A percentile compares a stretch with the other conserved stretches of the same genome.
phyloP scores from a whole-genome alignment of 2,888 invertebrate genomes.

The Apodemia duryi region DNA sequence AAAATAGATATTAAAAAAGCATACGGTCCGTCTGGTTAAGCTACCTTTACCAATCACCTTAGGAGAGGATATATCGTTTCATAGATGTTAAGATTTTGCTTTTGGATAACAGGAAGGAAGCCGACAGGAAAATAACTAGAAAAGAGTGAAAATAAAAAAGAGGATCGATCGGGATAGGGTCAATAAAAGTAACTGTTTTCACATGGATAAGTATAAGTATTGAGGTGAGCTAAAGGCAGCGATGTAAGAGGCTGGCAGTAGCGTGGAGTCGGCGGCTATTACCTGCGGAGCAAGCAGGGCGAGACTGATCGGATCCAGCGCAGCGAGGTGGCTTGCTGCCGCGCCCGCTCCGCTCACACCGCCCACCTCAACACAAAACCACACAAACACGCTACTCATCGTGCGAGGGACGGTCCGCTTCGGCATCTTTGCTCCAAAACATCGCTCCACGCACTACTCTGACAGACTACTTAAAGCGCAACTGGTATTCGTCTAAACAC shows the following conservation, averaged over 20 bases:
- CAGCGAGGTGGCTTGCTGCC: slow-evolving; percentile 77
- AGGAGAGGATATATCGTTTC: slow-evolving; percentile 35
- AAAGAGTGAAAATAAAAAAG: slow-evolving; percentile 11
- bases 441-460: slow-evolving; percentile 49
- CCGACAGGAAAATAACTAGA: background rate
- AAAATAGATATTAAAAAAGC: slow-evolving; percentile 50
- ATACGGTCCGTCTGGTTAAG: slow-evolving; percentile 58
- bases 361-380: slow-evolving; percentile 81
- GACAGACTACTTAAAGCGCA: slow-evolving; percentile 30
- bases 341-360: slow-evolving; percentile 78
- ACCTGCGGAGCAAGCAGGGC: slow-evolving; percentile 78
- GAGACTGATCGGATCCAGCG: slow-evolving; percentile 78
- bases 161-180: slow-evolving; percentile 19
- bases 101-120: slow-evolving; percentile 10
- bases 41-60: slow-evolving; percentile 66
- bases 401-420: slow-evolving; percentile 57
- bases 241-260: slow-evolving; percentile 43
- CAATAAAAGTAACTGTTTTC: slow-evolving; percentile 17
- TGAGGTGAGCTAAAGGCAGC: slow-evolving; percentile 31
- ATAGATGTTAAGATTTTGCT: slow-evolving; percentile 29
- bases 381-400: slow-evolving; percentile 78
- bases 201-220: slow-evolving; percentile 29
- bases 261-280: slow-evolving; percentile 46
- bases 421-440: slow-evolving; percentile 41
- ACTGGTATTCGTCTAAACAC: slow-evolving; percentile 32